phyloP scores from a whole-genome alignment of 2,797 vertebrate species.

The Melanotaenia parkinsoni region DNA sequence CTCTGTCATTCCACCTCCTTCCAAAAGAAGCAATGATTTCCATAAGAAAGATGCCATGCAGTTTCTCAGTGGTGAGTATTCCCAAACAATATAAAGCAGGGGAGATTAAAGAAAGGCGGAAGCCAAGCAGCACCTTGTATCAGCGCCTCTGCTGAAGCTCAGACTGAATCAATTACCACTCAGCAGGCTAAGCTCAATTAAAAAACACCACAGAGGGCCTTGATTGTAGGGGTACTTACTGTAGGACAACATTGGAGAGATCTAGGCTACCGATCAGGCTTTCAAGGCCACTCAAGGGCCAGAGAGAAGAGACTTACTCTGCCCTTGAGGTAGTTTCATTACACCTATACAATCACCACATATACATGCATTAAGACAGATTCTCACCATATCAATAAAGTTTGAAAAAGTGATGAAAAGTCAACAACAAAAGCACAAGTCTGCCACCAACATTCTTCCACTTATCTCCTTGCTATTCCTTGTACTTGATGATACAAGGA shows the following conservation, averaged over 20 bases:
- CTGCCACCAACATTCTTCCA: neutral
- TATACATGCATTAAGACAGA: conserved; percentile 10
- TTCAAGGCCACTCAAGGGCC: conserved; percentile 85
- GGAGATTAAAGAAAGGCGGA: conserved; percentile 94
- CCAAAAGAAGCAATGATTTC: conserved; percentile 94
- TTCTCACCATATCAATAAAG: conserved; percentile 68
- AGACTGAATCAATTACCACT: conserved; percentile 95
- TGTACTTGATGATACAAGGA: conserved; percentile 57
- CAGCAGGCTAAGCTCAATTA: conserved; percentile 90
- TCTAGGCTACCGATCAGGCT: conserved; percentile 85
- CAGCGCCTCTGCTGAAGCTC: conserved; percentile 86
- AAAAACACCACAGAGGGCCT: conserved; percentile 83
- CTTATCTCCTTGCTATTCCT: conserved; percentile 50
- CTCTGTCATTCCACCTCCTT: conserved; percentile 73
- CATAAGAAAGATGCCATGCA: conserved; percentile 98
- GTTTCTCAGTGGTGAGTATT: conserved; percentile 96
- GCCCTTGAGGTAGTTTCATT: conserved; percentile 77
- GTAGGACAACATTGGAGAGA: conserved; percentile 86
- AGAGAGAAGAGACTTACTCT: conserved; percentile 83
- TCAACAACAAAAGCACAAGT: conserved; percentile 1
- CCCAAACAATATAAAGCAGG: conserved; percentile 89
- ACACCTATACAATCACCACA: conserved; percentile 61
- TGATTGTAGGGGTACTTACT: conserved; percentile 84
- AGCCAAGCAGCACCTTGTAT: conserved; percentile 92
- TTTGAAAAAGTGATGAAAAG: conserved; percentile 59